A percentile compares a stretch with the other conserved stretches of the same genome.
Evolutionary conservation across 2,797 vertebrate species (phyloP).

Genomic region (Leucoraja ocellata): DNA sequence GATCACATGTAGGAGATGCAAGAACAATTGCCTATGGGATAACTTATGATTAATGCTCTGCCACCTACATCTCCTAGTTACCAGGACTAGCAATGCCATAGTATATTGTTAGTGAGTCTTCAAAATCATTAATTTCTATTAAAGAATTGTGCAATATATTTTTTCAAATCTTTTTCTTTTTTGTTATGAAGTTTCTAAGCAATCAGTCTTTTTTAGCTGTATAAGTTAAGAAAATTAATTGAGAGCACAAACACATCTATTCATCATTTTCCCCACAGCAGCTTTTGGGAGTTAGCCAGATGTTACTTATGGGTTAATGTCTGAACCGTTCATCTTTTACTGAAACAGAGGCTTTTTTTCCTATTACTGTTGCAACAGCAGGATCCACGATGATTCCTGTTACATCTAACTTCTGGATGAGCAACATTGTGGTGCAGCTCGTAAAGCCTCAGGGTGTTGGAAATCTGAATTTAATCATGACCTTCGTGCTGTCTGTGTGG

Average conservation of each 20-base stretch:
- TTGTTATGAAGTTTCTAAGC: not conserved
- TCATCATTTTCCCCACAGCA: not conserved
- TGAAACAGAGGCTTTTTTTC: not conserved
- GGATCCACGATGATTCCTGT: not conserved
- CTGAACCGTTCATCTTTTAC: not conserved
- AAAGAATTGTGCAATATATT: not conserved
- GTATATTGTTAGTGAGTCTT: slow-evolving; percentile 28
- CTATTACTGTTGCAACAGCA: not conserved
- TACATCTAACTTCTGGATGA: not conserved
- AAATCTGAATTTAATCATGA: too few species aligned
- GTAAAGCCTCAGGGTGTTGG: too few species aligned
- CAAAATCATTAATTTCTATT: not conserved
- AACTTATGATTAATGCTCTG: slow-evolving; percentile 32
- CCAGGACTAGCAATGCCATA: not conserved
- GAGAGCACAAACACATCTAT: not conserved
- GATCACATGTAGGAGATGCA: slow-evolving; percentile 15
- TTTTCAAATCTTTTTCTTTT: slow-evolving; percentile 7
- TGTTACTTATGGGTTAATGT: slow-evolving; percentile 6
- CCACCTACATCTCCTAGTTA: not conserved
- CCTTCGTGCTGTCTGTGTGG: too few species aligned
- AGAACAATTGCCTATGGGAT: slow-evolving; percentile 29
- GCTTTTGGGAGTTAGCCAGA: slow-evolving; percentile 28
- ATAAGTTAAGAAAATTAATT: not conserved
- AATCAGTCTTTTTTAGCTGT: not conserved
- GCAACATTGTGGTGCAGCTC: too few species aligned